These are phyloP conservation scores for Catagonus wagneri DNA, from an alignment of 2,113 vertebrate genomes.

Conservation along the genomic window DNA sequence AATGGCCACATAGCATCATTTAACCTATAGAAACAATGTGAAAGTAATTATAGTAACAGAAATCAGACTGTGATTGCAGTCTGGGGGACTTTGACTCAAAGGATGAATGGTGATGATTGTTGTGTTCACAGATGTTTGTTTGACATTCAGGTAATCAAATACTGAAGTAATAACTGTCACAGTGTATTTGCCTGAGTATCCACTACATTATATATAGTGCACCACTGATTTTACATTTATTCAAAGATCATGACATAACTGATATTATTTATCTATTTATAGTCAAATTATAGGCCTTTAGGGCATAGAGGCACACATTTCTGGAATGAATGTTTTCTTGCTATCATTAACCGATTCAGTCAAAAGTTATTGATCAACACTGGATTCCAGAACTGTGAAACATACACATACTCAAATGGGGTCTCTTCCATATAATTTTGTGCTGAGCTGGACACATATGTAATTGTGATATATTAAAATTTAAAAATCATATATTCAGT, in stretches of 20 bases:
- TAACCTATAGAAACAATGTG: background rate
- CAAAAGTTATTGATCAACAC: background rate
- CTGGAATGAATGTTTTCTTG: background rate
- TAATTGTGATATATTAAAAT: background rate
- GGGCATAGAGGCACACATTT: background rate
- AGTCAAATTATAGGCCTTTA: background rate
- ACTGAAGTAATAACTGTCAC: background rate
- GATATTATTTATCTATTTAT: background rate
- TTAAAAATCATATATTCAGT: background rate
- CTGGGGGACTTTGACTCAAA: background rate
- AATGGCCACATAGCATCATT: background rate
- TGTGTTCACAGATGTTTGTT: background rate
- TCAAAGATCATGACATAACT: background rate
- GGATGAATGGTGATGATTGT: background rate
- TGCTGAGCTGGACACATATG: background rate
- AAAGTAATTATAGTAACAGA: background rate
- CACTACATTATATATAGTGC: background rate
- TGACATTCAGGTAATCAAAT: background rate
- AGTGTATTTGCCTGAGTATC: background rate
- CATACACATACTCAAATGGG: background rate
- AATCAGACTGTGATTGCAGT: background rate
- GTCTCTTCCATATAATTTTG: background rate
- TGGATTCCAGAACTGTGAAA: background rate
- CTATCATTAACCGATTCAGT: background rate
- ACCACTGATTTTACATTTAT: background rate